Conservation (phyloP, 2,888 invertebrate species). For the Drosophila suboccidentalis region DNA sequence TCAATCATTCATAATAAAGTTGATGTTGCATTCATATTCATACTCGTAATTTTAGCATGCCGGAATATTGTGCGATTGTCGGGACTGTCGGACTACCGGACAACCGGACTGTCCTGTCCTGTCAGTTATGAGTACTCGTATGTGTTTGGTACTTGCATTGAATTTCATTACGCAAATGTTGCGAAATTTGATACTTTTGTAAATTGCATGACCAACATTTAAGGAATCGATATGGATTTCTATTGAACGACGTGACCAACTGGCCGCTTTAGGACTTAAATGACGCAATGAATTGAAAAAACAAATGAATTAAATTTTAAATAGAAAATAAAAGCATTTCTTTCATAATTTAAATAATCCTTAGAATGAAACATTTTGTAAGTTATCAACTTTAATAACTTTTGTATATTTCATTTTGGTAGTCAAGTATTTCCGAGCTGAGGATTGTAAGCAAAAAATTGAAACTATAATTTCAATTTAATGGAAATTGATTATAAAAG, state of each 20-base stretch:
- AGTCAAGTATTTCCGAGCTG: too few relatives aligned
- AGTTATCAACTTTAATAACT: not conserved
- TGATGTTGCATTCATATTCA: conserved; percentile 21
- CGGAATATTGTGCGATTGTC: conserved; percentile 49
- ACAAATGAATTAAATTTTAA: not conserved
- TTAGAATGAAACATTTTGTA: not conserved
- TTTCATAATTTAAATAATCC: not conserved
- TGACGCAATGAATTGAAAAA: not conserved
- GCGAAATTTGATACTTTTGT: conserved; percentile 65
- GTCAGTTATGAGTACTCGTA: conserved; percentile 39
- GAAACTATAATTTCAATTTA: too few relatives aligned
- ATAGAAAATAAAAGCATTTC: not conserved
- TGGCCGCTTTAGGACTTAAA: conserved; percentile 11
- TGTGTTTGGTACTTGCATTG: conserved; percentile 57
- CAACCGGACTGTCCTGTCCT: conserved; percentile 6
- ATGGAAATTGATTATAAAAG: too few relatives aligned
- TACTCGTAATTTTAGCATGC: conserved; percentile 43
- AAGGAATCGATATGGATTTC: conserved; percentile 43
- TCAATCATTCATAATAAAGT: conserved; percentile 38
- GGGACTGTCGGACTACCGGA: conserved; percentile 22
- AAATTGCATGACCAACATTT: conserved; percentile 52
- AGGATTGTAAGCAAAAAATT: too few relatives aligned
- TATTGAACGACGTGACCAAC: conserved; percentile 6
- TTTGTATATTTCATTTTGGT: too few relatives aligned
- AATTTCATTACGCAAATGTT: conserved; percentile 75